Evolutionary conservation across 2,113 vertebrate genomes (phyloP).

Genomic region (Hemichromis elongatus): DNA sequence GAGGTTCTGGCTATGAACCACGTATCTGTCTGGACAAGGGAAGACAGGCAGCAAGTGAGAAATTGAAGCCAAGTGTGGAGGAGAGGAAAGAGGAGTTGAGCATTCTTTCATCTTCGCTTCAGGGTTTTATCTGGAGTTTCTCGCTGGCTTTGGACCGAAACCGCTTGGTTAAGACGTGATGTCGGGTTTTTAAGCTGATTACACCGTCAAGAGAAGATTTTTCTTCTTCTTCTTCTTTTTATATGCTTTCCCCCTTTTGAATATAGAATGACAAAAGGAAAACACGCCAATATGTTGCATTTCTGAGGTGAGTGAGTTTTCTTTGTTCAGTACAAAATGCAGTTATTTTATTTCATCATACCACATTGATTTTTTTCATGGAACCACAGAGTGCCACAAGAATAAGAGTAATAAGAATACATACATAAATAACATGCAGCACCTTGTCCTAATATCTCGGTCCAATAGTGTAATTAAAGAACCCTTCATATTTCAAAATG

Average conservation of each 20-base stretch:
- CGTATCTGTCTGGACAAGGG: constrained; percentile 22
- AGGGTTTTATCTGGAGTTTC: constrained; percentile 43
- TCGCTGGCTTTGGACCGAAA: background rate
- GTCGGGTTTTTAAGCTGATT: constrained; percentile 5
- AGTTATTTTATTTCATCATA: background rate
- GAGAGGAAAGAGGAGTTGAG: constrained; percentile 44
- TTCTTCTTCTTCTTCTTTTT: background rate
- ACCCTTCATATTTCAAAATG: background rate
- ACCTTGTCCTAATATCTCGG: background rate
- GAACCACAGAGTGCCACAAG: background rate
- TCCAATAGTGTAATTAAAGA: background rate
- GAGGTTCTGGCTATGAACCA: constrained; percentile 1
- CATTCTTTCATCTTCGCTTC: constrained; percentile 41
- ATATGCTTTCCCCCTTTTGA: background rate
- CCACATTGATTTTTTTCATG: background rate
- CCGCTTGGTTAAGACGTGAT: background rate
- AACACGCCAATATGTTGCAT: constrained; percentile 22
- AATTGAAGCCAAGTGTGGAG: constrained; percentile 14
- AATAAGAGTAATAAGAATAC: background rate
- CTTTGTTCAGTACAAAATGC: constrained; percentile 24
- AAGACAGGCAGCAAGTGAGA: background rate
- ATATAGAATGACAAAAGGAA: background rate
- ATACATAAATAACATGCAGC: background rate
- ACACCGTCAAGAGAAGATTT: background rate
- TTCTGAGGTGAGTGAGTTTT: constrained; percentile 54